Evolutionary conservation across 2,113 vertebrate genomes (phyloP).

Genomic region (Corydoras sp.): DNA sequence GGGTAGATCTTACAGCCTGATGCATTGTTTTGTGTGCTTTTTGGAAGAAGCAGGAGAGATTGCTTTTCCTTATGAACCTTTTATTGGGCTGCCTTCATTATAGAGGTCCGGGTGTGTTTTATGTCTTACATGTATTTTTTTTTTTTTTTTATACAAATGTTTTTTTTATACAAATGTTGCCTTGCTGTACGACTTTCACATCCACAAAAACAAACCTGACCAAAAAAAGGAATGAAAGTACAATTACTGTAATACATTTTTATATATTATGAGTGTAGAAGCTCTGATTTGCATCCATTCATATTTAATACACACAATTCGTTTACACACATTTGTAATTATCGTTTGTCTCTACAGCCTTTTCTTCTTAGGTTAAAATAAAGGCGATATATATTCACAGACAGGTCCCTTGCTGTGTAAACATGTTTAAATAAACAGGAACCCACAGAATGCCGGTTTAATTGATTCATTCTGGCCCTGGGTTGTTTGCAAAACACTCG

Average conservation of each 20-base stretch:
- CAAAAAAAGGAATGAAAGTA: too few relatives aligned
- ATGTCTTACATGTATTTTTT: neutral
- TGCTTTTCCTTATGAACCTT: neutral
- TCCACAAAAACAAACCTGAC: neutral
- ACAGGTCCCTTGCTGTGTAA: conserved; percentile 67
- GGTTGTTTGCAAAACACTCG: conserved; percentile 72
- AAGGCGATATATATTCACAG: conserved; percentile 58
- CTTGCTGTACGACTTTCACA: too few relatives aligned
- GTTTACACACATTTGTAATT: conserved; percentile 47
- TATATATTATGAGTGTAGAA: too few relatives aligned
- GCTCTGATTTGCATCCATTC: conserved; percentile 19
- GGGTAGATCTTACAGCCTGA: conserved; percentile 11
- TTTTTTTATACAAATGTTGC: too few relatives aligned
- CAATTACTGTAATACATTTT: too few relatives aligned
- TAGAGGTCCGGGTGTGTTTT: too few relatives aligned
- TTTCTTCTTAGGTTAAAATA: conserved; percentile 11
- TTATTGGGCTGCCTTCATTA: neutral
- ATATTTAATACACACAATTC: conserved; percentile 15
- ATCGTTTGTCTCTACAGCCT: conserved; percentile 69
- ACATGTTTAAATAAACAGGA: conserved; percentile 82
- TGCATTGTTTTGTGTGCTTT: conserved; percentile 23
- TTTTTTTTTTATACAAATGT: too few relatives aligned
- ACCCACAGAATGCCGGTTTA: conserved; percentile 76
- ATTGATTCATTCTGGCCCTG: conserved; percentile 75
- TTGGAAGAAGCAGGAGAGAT: neutral